Base-by-base conservation (phyloP, 2,888 invertebrate genomes). In the Anarsia innoxiella region DNA sequence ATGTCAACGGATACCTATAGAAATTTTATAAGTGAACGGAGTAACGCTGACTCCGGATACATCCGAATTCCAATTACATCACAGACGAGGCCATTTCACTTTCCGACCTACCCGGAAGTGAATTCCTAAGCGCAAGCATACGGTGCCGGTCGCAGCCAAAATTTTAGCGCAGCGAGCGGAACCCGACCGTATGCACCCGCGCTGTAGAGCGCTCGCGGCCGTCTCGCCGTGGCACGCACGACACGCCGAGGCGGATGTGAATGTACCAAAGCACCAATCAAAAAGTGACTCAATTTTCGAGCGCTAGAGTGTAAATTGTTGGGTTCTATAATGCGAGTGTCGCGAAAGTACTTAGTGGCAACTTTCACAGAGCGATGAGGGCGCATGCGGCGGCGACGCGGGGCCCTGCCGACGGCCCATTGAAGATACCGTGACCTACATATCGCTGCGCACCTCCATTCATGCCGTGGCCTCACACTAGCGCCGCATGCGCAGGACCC, bases 51-150 rank as follows among this genome's bases (percentile, higher is more conserved):
- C 74, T 80, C 79, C 84, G 83, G 83, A 83, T 78, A 84, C 70
- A 84, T 84, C 83, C 80, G 76, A 82, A 84, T 83, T 84, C 83
- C 84, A 77, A 84, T 84, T 84, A 80, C 83, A 83, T 84, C 82
- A 84, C 73, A 76, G 84, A 83, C 79, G 76, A 79, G 78, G 70
- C 83, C 82, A 83, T 83, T 84, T 84, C 84, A 84, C 84, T 84
- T 84, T 84, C 75, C 82, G 84, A 80, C 77, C 76, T 73, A 83
- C 84, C 84, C 84, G 84, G 84, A 84, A 84, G 79, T 83, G 78
- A 84, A 84, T 84, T 83, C 84, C 82, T 82, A 76, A 83, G 84
- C 78, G 68, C 69, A 72, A 75, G 76, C 83, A 83, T 83, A 84
- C 78, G 56, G 80, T n/a, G n/a, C n/a, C n/a, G n/a, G n/a, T n/a